Conservation (phyloP, 2,113 vertebrate genomes). For the Dendropsophus ebraccatus region DNA sequence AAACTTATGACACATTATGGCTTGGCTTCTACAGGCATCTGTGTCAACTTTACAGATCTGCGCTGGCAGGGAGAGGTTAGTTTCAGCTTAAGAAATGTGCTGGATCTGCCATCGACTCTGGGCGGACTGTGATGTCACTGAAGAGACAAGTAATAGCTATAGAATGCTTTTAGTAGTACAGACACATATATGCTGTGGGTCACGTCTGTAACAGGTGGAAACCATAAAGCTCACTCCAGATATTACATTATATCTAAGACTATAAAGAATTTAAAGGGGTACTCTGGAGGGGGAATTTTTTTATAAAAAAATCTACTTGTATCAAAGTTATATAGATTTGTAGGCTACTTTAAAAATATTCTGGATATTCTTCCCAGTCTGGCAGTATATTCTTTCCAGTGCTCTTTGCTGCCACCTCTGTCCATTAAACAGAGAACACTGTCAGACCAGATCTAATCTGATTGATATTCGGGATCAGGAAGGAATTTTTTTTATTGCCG, state of each 20-base stretch:
- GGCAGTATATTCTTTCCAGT: no score
- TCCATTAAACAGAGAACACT: no score
- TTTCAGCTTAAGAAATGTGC: constrained; percentile 10
- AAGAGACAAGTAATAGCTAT: neutral
- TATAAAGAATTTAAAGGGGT: no score
- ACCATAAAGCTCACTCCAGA: neutral
- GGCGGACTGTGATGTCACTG: neutral
- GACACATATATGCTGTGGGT: neutral
- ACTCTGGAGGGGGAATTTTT: no score
- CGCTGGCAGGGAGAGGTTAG: constrained; percentile 36
- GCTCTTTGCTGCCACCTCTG: no score
- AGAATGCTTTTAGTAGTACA: neutral
- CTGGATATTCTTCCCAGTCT: no score
- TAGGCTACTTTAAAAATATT: no score
- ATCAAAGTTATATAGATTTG: no score
- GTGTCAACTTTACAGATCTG: constrained; percentile 15
- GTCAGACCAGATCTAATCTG: no score
- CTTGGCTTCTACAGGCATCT: constrained; percentile 19
- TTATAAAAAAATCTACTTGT: no score
- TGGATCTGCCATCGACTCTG: neutral
- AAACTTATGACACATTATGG: constrained; percentile 44
- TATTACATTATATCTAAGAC: neutral
- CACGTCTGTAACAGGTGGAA: neutral
- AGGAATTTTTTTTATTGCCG: no score
- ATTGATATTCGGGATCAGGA: no score